Evolutionary conservation across 2,113 vertebrate genomes (phyloP), one percentile per base, ranked within the genome.

Genomic region (Nyctibius bracteatus): DNA sequence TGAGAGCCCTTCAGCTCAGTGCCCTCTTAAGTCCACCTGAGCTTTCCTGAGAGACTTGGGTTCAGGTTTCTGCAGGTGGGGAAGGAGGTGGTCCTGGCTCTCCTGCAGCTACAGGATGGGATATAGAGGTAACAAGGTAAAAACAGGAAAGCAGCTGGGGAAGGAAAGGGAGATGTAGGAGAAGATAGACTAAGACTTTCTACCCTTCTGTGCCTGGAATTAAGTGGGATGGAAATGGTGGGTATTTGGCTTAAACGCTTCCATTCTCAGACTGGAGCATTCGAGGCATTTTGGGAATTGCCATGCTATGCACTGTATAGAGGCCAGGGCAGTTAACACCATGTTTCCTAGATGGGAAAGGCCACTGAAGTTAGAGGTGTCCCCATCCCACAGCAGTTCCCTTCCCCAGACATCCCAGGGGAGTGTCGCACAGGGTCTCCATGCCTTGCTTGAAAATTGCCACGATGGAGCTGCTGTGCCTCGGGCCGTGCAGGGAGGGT

Each of bases 341-440:
- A 0, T 14, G 5, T 49, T 74, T 86, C 43, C 37, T 30, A 33
- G n/a, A 23, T 39, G 21, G 9, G 25, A 63, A 57, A 37, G 6
- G 44, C 14, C 20, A 10, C 22, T 20, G 25, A 18, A 12, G 13
- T 33, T 61, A 72, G 20, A 66, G 10, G 3, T 39, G 12, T 61
- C n/a, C 21, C 47, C 63, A 43, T 33, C 22, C 37, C 27, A 59
- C 4, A 73, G 33, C 41, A 47, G 10, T 3, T 12, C 10, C 46
- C 14, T 70, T 65, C 23, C 37, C 15, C 6, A 8, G 17, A 21
- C 0, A 0, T n/a, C 10, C 71, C 9, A 2, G 11, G 23, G 12
- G 2, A 82, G 17, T 17, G n/a, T 67, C 2, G 0, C 23, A 77
- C 23, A 39, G 31, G 17, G 6, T 87, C 3, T 57, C 35, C 35